Evolutionary conservation across 1,140 invertebrate species (phyloP), one percentile per base, ranked within the genome.

Genomic region (Drosophila lowei): DNA sequence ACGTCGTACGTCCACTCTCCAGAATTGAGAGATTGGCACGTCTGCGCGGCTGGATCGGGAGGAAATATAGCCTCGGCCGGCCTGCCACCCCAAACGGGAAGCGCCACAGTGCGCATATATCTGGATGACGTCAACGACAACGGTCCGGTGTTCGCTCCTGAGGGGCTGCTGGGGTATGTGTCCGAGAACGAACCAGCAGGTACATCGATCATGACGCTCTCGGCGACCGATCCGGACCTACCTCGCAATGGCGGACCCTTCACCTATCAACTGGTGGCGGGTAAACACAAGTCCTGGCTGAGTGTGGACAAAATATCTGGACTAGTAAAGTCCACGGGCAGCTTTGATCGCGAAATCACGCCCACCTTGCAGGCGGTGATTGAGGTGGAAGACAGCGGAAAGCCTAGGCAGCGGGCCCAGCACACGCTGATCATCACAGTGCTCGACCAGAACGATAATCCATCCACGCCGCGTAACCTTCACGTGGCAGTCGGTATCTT

Each of bases 161-260:
- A 94, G 0, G 94, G 94, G 41, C 92, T 95, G 8, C 92, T 94
- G 28, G 97, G 96, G 0, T 95, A 95, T 72, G 94, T 99, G 0
- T 93, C 93, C 42, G 98, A 99, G 92, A 98, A 98, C 90, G 96
- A 97, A 92, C 96, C 96, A 0, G 93, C 95, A 3, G 96, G 95
- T 60, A 96, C 96, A 0, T 95, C 94, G 62, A 95, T 99, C 0
- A 96, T 97, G 93, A 96, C 95, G 0, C 90, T 99, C 6, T 93
- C 94, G 38, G 97, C 97, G 0, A 96, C 93, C 30, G 98, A 99
- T 93, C 95, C 95, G 1, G 98, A 99, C 92, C 90, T 98, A 11
- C 95, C 96, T n/a, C 96, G 96, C 8, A 98, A 98, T 89, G 97
- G 96, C 11, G 96, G 95, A 16, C 98, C 98, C 5, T 99, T 98